Percentiles rank a stretch among this genome's conserved stretches.
Evolutionary conservation across 2,888 invertebrate genomes (phyloP).

Genomic region (Troides oblongomaculatus): DNA sequence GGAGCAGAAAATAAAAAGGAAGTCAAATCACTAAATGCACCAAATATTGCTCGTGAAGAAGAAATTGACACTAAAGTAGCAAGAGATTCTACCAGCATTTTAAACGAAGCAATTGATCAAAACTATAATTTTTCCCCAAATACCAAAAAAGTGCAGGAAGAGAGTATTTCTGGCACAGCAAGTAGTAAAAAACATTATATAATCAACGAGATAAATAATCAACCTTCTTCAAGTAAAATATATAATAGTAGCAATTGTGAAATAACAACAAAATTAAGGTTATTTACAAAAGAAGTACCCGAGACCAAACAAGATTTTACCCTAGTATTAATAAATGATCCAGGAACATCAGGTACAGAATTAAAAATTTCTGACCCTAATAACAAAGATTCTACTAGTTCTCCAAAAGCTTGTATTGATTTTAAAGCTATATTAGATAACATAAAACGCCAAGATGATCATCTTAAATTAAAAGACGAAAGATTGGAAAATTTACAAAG

Average conservation of each 20-base stretch:
- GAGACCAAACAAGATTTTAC: conserved; percentile 12
- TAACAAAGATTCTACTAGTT: background rate
- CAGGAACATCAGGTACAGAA: background rate
- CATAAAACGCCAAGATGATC: conserved; percentile 48
- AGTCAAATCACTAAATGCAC: conserved; percentile 11
- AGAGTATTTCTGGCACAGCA: conserved; percentile 37
- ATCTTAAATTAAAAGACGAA: conserved; percentile 46
- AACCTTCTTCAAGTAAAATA: conserved; percentile 40
- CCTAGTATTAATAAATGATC: background rate
- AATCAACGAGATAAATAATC: conserved; percentile 43
- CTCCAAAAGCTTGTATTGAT: conserved; percentile 33
- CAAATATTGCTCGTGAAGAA: conserved; percentile 12
- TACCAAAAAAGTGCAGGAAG: conserved; percentile 47
- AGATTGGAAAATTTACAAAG: conserved; percentile 48
- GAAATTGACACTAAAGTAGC: conserved; percentile 28
- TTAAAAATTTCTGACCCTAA: background rate
- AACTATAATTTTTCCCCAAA: conserved; percentile 44
- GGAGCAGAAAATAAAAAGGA: background rate
- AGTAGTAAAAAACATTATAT: conserved; percentile 41
- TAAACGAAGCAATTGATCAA: conserved; percentile 48
- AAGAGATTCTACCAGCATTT: conserved; percentile 47
- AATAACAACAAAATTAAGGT: background rate
- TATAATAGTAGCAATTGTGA: background rate
- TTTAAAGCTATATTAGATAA: conserved; percentile 47
- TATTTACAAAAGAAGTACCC: background rate